These are phyloP conservation scores for Onychostoma macrolepis DNA, from an alignment of 2,113 vertebrate species.

Conservation along the genomic window DNA sequence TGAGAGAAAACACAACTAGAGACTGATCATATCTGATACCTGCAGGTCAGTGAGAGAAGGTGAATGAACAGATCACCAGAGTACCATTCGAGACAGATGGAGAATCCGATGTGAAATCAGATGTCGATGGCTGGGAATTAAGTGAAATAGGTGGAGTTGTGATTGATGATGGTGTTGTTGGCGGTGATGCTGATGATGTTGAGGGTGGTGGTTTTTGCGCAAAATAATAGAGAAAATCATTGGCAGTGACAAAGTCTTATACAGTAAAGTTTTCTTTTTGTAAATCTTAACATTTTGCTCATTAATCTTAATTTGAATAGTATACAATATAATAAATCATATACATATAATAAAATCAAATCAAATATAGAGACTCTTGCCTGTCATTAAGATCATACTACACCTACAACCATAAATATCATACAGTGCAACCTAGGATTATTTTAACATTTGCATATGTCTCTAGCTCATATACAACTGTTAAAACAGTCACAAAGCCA, in stretches of 20 bases:
- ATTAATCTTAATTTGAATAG: not conserved
- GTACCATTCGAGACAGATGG: not conserved
- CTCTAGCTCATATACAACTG: not conserved
- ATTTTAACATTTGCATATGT: not conserved
- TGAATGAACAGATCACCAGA: not conserved
- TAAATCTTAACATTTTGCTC: not conserved
- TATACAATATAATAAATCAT: too few species aligned
- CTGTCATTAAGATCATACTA: not conserved
- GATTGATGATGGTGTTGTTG: not conserved
- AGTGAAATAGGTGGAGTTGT: not conserved
- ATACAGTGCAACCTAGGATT: not conserved
- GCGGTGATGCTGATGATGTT: not conserved
- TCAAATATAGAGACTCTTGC: not conserved
- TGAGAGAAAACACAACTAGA: conserved; percentile 45
- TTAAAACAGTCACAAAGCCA: not conserved
- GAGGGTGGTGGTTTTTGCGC: not conserved
- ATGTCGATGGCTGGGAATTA: not conserved
- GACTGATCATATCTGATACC: not conserved
- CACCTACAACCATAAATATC: not conserved
- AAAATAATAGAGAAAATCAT: not conserved
- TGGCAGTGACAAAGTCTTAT: not conserved
- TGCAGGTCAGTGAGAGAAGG: not conserved
- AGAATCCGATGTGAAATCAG: not conserved
- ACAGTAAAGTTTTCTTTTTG: not conserved
- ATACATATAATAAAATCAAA: not conserved